A percentile compares a stretch with the other conserved stretches of the same genome.
Conservation (phyloP, 92 coral and sea anemone genomes). For the Plumapathes pennacea region DNA sequence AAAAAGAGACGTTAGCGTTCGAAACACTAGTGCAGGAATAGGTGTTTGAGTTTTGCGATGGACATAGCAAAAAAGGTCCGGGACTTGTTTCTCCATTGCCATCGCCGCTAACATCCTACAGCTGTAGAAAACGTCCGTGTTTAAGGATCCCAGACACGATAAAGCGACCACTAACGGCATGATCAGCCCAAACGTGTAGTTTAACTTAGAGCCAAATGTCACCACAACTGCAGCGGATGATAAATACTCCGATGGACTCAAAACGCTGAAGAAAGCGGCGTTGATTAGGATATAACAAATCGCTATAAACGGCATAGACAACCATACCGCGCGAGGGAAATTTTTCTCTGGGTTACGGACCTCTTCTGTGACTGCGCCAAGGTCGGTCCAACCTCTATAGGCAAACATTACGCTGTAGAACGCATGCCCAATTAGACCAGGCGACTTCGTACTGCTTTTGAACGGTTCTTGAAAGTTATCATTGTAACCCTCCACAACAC, state of each 20-base stretch:
- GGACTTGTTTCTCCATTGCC: conserved; percentile 73
- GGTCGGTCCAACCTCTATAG: conserved; percentile 74
- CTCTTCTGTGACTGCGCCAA: conserved; percentile 66
- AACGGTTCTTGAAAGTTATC: conserved; percentile 31
- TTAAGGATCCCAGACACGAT: conserved; percentile 79
- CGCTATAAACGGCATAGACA: conserved; percentile 70
- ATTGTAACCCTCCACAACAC: conserved; percentile 22
- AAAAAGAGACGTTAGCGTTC: conserved; percentile 73
- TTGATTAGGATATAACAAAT: conserved; percentile 64
- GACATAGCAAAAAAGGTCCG: conserved; percentile 46
- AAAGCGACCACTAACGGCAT: conserved; percentile 77
- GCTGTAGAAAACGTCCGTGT: conserved; percentile 58
- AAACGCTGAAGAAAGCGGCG: conserved; percentile 58
- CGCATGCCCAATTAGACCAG: conserved; percentile 71
- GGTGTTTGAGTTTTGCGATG: conserved; percentile 67
- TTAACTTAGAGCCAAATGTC: conserved; percentile 20
- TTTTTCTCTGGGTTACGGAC: conserved; percentile 63
- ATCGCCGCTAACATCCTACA: conserved; percentile 67
- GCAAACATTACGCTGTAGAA: conserved; percentile 79
- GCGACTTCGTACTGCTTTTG: conserved; percentile 38
- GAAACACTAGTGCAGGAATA: conserved; percentile 72
- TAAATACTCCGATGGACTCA: conserved; percentile 53
- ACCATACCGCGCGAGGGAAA: conserved; percentile 56
- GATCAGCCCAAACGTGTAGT: conserved; percentile 38
- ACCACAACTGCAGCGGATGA: conserved; percentile 77